A percentile compares a stretch with the other conserved stretches of the same genome.
phyloP scores from a whole-genome alignment of 2,888 invertebrate genomes.

The Mythimna lalbum region DNA sequence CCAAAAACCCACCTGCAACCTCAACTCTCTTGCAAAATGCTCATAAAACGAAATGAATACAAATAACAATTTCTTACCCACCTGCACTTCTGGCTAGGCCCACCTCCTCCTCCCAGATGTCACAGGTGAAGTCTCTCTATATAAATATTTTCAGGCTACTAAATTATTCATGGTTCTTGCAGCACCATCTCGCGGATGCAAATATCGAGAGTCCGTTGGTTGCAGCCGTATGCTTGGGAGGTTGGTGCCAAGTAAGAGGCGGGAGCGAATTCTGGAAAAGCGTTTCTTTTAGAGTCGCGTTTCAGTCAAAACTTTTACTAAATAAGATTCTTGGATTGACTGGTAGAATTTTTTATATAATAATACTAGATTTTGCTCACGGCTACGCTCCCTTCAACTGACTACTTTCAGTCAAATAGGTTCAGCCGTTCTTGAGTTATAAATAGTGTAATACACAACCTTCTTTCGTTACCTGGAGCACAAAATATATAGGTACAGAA shows the following conservation, averaged over 20 bases:
- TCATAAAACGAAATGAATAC: conserved; percentile 27
- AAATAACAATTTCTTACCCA: conserved; percentile 37
- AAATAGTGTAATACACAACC: too few species aligned
- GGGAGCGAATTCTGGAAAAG: not conserved
- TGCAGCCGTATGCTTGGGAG: conserved; percentile 57
- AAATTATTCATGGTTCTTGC: conserved; percentile 64
- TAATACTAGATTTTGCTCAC: too few species aligned
- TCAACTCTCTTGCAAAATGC: not conserved
- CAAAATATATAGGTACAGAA: too few species aligned
- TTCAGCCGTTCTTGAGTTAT: too few species aligned
- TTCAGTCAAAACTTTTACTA: too few species aligned
- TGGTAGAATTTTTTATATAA: too few species aligned
- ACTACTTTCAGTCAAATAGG: too few species aligned
- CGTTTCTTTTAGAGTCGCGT: not conserved
- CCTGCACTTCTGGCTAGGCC: conserved; percentile 42
- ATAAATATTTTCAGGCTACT: conserved; percentile 61
- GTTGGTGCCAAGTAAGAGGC: conserved; percentile 3
- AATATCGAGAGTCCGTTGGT: conserved; percentile 62
- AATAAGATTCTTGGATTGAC: too few species aligned
- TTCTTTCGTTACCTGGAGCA: too few species aligned
- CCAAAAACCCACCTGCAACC: conserved; percentile 1
- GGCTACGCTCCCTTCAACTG: too few species aligned
- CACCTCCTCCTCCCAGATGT: conserved; percentile 13
- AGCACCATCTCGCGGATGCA: conserved; percentile 64
- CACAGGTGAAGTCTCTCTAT: conserved; percentile 56